Evolutionary conservation across 2,113 vertebrate species (phyloP).

Genomic region (Hippoglossus stenolepis): DNA sequence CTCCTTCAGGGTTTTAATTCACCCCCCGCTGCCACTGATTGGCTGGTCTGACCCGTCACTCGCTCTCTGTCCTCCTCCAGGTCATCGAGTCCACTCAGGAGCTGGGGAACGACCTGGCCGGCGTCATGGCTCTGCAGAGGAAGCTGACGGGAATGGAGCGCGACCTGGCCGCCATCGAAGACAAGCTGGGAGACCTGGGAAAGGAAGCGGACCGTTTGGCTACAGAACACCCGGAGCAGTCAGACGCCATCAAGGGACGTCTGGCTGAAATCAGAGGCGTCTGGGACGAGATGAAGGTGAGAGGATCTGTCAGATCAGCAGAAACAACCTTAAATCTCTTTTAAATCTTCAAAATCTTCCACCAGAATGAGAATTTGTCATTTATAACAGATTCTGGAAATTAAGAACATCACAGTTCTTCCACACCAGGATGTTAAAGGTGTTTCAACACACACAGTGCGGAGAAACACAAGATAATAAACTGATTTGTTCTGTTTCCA

Average conservation of each 20-base stretch:
- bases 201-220: conserved; percentile 93
- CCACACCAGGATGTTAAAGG: too few relatives aligned
- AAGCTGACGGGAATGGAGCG: conserved; percentile 99
- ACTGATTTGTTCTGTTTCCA: not conserved
- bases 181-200: conserved; percentile 93
- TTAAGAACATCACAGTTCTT: too few relatives aligned
- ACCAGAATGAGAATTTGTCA: too few relatives aligned
- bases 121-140: conserved; percentile 98
- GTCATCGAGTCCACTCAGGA: conserved; percentile 99
- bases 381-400: too few relatives aligned
- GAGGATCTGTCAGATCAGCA: too few relatives aligned
- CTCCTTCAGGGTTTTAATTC: not conserved
- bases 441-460: too few relatives aligned
- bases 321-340: too few relatives aligned
- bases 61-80: conserved; percentile 16
- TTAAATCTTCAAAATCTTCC: too few relatives aligned
- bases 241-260: conserved; percentile 90
- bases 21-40: not conserved
- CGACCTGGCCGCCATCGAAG: conserved; percentile 95
- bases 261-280: conserved; percentile 92
- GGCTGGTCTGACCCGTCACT: not conserved
- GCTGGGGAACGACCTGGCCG: conserved; percentile 95
- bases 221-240: conserved; percentile 94
- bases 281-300: conserved; percentile 96
- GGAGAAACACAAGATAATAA: not conserved